Conservation (phyloP, 2,888 invertebrate species). For the Epinotia bilunana region DNA sequence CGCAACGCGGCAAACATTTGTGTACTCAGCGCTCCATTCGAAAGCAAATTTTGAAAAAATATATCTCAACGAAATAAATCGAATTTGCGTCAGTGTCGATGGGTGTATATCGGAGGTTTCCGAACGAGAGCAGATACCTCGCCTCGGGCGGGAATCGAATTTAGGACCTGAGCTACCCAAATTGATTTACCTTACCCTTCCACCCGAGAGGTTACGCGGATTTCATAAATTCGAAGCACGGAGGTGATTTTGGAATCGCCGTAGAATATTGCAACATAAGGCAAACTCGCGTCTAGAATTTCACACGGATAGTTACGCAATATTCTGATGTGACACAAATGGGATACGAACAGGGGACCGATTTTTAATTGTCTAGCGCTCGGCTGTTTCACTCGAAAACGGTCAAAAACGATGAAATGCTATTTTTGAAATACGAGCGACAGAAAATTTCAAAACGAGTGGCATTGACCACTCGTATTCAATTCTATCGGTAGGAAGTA, state of each 20-base stretch:
- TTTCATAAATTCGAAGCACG: constrained; percentile 61
- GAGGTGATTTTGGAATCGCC: constrained; percentile 47
- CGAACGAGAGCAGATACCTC: constrained; percentile 64
- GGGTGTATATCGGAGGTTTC: constrained; percentile 67
- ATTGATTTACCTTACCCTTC: constrained; percentile 78
- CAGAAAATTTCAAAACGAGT: too few species aligned
- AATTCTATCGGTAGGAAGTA: too few species aligned
- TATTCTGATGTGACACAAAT: constrained; percentile 32
- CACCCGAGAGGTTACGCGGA: constrained; percentile 60
- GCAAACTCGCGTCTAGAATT: constrained; percentile 32
- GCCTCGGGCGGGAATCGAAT: constrained; percentile 77
- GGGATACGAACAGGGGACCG: constrained; percentile 13
- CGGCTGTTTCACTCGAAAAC: too few species aligned
- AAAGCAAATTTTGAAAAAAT: constrained; percentile 58
- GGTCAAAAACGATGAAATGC: too few species aligned
- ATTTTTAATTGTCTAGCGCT: too few species aligned
- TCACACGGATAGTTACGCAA: constrained; percentile 37
- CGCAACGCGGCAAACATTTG: constrained; percentile 29
- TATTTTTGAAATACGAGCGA: too few species aligned
- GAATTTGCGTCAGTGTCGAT: constrained; percentile 69
- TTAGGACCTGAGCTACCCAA: constrained; percentile 74
- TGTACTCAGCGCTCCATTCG: constrained; percentile 37
- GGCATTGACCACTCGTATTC: too few species aligned
- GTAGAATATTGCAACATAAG: constrained; percentile 41
- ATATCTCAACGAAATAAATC: constrained; percentile 64